phyloP scores from a whole-genome alignment of 1,140 invertebrate species.

The Himalopsyche phryganea region DNA sequence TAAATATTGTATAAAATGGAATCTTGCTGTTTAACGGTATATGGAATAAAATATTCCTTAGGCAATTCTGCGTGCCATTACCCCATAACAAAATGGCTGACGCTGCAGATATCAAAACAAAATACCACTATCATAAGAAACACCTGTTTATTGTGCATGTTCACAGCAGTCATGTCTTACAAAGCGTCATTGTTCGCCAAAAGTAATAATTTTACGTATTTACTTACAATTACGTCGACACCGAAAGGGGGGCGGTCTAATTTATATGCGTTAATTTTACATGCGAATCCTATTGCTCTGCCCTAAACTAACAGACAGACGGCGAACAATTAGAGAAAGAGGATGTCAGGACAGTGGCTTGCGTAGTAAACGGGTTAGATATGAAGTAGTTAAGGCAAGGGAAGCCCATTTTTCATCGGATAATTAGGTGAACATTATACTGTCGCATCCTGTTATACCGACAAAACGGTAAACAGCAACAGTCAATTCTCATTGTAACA shows the following conservation, averaged over 20 bases:
- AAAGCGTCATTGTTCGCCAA: not conserved
- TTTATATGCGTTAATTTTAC: conserved; percentile 35
- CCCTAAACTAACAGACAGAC: conserved; percentile 33
- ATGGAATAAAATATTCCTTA: too few relatives aligned
- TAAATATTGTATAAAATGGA: too few relatives aligned
- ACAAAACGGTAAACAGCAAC: not conserved
- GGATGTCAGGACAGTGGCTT: not conserved
- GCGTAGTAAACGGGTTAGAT: conserved; percentile 3
- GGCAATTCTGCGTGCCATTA: too few relatives aligned
- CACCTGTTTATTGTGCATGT: too few relatives aligned
- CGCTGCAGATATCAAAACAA: too few relatives aligned
- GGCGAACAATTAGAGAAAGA: conserved; percentile 4
- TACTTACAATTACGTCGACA: conserved; percentile 31
- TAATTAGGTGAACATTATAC: conserved; percentile 9
- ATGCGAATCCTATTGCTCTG: conserved; percentile 17
- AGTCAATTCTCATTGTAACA: not conserved
- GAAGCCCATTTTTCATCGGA: conserved; percentile 5
- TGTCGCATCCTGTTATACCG: not conserved
- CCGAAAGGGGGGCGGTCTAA: conserved; percentile 17
- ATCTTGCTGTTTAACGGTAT: too few relatives aligned
- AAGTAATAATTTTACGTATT: conserved; percentile 21
- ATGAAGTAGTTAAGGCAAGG: conserved; percentile 9
- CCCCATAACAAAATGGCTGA: too few relatives aligned
- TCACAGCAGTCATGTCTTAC: not conserved
- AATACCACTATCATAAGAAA: too few relatives aligned